Evolutionary conservation across 53 echinoderm and acorn worm species (phyloP).

Genomic region (Zoroaster sp.): DNA sequence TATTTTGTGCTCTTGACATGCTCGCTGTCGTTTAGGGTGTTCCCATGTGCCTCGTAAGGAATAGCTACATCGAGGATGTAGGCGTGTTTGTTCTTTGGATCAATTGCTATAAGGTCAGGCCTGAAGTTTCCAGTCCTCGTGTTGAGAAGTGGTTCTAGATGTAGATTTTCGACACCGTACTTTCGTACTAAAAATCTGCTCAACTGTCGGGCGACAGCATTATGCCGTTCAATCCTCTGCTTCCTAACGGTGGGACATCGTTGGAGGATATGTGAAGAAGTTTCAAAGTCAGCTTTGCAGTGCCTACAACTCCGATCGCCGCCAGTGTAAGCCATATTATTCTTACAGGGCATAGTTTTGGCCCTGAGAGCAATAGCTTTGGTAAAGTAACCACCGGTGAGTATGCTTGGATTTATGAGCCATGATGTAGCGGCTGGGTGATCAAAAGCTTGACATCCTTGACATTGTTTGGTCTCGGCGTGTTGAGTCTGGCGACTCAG

Average conservation of each 20-base stretch:
- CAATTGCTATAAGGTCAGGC: not conserved
- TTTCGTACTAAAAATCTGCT: not conserved
- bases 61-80: no score
- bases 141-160: not conserved
- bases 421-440: no score
- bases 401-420: no score
- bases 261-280: slow-evolving; percentile 27
- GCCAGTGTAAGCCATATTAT: not conserved
- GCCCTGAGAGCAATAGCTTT: slow-evolving; percentile 22
- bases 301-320: not conserved
- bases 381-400: no score
- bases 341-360: slow-evolving; percentile 21
- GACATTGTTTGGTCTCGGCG: not conserved
- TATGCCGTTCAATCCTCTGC: not conserved
- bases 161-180: not conserved
- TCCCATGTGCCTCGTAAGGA: no score
- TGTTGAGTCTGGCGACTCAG: no score
- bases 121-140: not conserved
- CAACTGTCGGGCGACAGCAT: not conserved
- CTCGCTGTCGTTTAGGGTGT: no score
- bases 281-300: not conserved
- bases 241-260: not conserved
- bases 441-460: no score
- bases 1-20: no score
- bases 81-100: not conserved